Evolutionary conservation across 2,888 invertebrate genomes (phyloP).

Genomic region (Cylindroiulus punctatus): DNA sequence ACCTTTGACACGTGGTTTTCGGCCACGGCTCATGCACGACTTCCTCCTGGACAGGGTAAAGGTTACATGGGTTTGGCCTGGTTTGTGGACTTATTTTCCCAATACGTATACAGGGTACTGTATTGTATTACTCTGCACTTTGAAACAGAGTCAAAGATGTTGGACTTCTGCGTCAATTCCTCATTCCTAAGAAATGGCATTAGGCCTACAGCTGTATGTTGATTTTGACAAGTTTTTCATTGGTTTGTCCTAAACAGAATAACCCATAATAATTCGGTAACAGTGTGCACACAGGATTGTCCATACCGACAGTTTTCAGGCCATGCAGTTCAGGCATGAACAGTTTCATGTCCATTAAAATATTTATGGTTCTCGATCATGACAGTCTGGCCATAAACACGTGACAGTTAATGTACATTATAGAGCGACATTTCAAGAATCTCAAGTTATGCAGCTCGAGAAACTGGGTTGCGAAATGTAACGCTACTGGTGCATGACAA

Average conservation of each 20-base stretch:
- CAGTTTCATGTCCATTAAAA: too few relatives aligned
- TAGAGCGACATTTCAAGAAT: neutral
- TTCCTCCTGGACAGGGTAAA: neutral
- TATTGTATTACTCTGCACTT: neutral
- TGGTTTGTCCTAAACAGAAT: neutral
- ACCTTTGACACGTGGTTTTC: neutral
- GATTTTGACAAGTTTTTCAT: neutral
- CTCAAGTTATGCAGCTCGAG: neutral
- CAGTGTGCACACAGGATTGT: too few relatives aligned
- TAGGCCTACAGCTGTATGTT: neutral
- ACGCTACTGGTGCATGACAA: constrained; percentile 3
- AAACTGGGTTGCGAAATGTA: neutral
- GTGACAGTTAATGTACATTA: too few relatives aligned
- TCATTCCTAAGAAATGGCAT: neutral
- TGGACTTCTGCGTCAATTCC: neutral
- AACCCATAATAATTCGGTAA: too few relatives aligned
- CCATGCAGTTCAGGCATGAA: too few relatives aligned
- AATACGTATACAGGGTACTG: neutral
- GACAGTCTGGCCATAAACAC: too few relatives aligned
- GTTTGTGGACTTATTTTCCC: too few relatives aligned
- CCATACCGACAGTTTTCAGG: too few relatives aligned
- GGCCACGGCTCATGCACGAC: too few relatives aligned
- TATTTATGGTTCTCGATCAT: too few relatives aligned
- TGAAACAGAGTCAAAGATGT: neutral
- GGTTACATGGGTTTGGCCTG: neutral